phyloP scores from a whole-genome alignment of 2,888 invertebrate genomes.

The Thelaira solivaga region DNA sequence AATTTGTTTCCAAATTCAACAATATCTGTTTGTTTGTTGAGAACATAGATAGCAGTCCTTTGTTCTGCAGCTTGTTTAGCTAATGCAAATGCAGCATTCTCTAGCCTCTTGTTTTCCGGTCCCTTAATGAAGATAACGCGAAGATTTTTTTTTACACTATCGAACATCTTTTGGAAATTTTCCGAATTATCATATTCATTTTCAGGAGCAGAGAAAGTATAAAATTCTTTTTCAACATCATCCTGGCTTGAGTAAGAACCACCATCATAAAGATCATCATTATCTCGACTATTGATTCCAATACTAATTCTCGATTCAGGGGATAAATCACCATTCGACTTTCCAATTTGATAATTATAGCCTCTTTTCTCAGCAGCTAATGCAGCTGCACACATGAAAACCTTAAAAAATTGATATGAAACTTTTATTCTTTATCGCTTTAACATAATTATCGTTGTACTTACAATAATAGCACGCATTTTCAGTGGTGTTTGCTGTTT shows the following conservation, averaged over 20 bases:
- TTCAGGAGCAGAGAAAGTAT: slow-evolving; percentile 73
- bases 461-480: slow-evolving; percentile 63
- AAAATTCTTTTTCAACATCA: slow-evolving; percentile 73
- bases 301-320: slow-evolving; percentile 48
- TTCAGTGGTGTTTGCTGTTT: slow-evolving; percentile 62
- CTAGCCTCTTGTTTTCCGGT: slow-evolving; percentile 67
- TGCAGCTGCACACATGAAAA: slow-evolving; percentile 66
- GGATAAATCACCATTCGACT: slow-evolving; percentile 66
- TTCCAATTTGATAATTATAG: slow-evolving; percentile 68
- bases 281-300: slow-evolving; percentile 6
- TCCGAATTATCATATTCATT: slow-evolving; percentile 69
- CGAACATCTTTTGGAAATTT: slow-evolving; percentile 64
- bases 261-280: background rate
- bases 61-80: slow-evolving; percentile 71
- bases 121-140: slow-evolving; percentile 73
- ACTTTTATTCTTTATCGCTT: slow-evolving; percentile 50
- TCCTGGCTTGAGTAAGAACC: background rate
- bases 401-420: background rate
- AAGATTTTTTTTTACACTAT: slow-evolving; percentile 70
- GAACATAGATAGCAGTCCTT: slow-evolving; percentile 71
- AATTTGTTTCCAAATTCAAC: slow-evolving; percentile 70
- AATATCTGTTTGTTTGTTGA: slow-evolving; percentile 65
- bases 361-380: slow-evolving; percentile 69
- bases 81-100: slow-evolving; percentile 71
- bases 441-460: background rate